Conservation (phyloP, 2,797 vertebrate species). For the Antrozous pallidus region DNA sequence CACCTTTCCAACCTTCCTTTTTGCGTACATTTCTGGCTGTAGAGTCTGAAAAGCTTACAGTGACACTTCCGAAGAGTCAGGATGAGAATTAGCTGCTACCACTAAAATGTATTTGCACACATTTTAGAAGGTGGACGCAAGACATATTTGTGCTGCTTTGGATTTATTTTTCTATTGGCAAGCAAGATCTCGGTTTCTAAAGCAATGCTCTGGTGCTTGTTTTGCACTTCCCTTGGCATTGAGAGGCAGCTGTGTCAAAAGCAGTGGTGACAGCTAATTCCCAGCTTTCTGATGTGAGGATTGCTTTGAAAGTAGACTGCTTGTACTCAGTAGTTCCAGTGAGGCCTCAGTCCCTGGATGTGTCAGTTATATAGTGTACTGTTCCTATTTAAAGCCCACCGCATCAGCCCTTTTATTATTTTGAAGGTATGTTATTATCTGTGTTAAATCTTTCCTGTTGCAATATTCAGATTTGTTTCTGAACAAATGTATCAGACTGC, state of each 20-base stretch:
- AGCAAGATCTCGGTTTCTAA: background rate
- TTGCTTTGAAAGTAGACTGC: background rate
- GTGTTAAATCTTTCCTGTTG: background rate
- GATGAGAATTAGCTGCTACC: background rate
- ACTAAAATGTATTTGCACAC: background rate
- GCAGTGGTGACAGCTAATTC: background rate
- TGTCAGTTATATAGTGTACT: background rate
- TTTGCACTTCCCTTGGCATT: background rate
- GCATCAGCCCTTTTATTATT: background rate
- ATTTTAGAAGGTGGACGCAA: background rate
- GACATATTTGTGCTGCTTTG: background rate
- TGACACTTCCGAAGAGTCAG: background rate
- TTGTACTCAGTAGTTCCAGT: background rate
- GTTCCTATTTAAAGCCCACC: background rate
- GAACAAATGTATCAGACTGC: background rate
- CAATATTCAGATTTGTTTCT: constrained; percentile 15
- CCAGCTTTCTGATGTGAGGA: background rate
- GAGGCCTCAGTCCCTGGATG: background rate
- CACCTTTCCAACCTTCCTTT: background rate
- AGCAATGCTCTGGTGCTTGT: background rate
- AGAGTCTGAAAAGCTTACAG: background rate
- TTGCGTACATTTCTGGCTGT: background rate
- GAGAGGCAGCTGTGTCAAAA: background rate
- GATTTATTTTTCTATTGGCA: background rate
- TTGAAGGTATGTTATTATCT: background rate